phyloP scores from a whole-genome alignment of 1,140 invertebrate genomes.

The Contarinia nasturtii region DNA sequence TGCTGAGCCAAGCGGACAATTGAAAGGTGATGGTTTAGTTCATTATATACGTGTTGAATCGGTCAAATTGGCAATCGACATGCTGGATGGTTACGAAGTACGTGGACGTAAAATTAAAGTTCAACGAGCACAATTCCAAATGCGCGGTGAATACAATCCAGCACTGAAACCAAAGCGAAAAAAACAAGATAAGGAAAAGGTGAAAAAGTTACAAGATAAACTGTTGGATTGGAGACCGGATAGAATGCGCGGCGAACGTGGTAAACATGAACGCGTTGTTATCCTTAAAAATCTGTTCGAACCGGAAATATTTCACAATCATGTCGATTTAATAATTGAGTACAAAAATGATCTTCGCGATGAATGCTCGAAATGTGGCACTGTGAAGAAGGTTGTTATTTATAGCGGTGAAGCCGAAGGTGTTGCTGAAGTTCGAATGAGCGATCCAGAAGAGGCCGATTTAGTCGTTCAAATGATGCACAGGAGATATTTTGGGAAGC shows the following conservation, averaged over 20 bases:
- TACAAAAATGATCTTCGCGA: constrained; percentile 79
- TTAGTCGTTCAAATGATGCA: constrained; percentile 73
- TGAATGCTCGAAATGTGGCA: constrained; percentile 81
- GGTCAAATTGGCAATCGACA: constrained; percentile 76
- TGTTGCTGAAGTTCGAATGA: constrained; percentile 80
- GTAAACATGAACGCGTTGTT: constrained; percentile 76
- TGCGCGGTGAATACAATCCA: constrained; percentile 93
- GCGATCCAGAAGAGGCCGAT: constrained; percentile 78
- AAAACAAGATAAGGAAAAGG: constrained; percentile 73
- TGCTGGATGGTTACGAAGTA: constrained; percentile 75
- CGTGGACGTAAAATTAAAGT: constrained; percentile 68
- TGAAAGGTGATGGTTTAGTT: constrained; percentile 93
- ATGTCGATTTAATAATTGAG: constrained; percentile 75
- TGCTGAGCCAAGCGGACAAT: constrained; percentile 55
- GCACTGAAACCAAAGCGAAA: constrained; percentile 82
- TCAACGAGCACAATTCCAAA: constrained; percentile 82
- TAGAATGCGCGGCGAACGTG: constrained; percentile 60
- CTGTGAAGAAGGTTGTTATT: constrained; percentile 78
- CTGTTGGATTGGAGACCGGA: constrained; percentile 94
- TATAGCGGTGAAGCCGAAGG: constrained; percentile 92
- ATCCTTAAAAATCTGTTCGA: constrained; percentile 91
- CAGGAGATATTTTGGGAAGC: constrained; percentile 77
- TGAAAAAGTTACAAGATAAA: constrained; percentile 87
- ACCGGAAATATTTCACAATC: constrained; percentile 72
- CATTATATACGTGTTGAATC: constrained; percentile 96